These are phyloP conservation scores for Rhodophaea formosa DNA, from an alignment of 2,888 invertebrate species.

Conservation along the genomic window DNA sequence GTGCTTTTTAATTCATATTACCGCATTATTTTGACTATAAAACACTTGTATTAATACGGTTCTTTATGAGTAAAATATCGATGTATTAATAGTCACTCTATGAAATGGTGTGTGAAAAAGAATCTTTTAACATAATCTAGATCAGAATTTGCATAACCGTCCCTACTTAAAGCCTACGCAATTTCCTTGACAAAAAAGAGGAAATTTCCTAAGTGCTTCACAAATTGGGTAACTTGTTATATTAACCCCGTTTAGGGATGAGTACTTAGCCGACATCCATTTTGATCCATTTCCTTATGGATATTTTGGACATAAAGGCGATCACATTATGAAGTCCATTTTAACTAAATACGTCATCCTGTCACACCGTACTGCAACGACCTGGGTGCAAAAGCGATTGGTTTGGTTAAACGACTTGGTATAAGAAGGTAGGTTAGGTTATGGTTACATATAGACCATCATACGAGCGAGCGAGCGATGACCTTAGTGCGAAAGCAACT, in stretches of 20 bases:
- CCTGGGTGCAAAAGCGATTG: no score
- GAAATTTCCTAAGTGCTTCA: slow-evolving; percentile 15
- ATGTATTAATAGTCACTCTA: no score
- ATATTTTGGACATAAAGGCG: slow-evolving; percentile 42
- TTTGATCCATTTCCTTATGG: slow-evolving; percentile 19
- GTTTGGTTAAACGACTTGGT: no score
- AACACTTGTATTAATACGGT: no score
- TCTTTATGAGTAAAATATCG: no score
- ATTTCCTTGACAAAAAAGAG: slow-evolving; percentile 14
- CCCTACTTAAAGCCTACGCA: background rate
- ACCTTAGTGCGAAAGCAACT: no score
- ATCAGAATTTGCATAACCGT: background rate
- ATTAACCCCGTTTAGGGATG: slow-evolving; percentile 15
- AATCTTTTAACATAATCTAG: background rate
- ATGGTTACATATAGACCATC: no score
- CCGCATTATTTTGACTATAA: no score
- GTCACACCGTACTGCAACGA: slow-evolving; percentile 31
- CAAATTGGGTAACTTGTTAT: slow-evolving; percentile 17
- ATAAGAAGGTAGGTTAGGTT: no score
- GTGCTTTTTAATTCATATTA: no score
- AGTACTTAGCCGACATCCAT: slow-evolving; percentile 16
- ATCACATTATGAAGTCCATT: slow-evolving; percentile 45
- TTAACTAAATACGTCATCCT: slow-evolving; percentile 23
- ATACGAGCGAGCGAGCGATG: no score
- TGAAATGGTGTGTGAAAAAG: no score